phyloP scores from a whole-genome alignment of 2,888 invertebrate genomes.

The Caenorhabditis sp. region DNA sequence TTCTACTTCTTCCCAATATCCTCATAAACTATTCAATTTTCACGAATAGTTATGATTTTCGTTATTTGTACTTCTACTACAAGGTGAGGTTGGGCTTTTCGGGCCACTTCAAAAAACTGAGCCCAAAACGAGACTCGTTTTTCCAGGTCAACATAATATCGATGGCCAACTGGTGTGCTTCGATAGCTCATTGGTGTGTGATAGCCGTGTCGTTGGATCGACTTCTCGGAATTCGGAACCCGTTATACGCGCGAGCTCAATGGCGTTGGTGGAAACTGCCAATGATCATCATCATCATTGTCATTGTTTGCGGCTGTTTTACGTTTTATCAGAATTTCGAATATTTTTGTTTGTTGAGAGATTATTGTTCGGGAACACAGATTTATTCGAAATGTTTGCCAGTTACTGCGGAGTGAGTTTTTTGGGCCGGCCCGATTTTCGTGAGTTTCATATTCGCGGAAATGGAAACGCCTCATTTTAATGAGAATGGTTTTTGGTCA shows the following conservation, averaged over 20 bases:
- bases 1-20: conserved; percentile 64
- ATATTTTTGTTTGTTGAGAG: conserved; percentile 57
- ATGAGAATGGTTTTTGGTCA: too few relatives aligned
- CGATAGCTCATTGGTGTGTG: conserved; percentile 69
- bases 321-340: conserved; percentile 66
- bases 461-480: too few relatives aligned
- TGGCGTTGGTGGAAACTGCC: conserved; percentile 62
- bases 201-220: conserved; percentile 69
- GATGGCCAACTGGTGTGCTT: conserved; percentile 69
- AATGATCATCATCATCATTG: conserved; percentile 54
- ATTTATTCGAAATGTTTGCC: conserved; percentile 62
- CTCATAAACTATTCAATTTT: conserved; percentile 67
- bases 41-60: conserved; percentile 64
- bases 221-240: conserved; percentile 65
- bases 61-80: conserved; percentile 57
- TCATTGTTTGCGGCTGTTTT: conserved; percentile 54
- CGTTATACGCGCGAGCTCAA: conserved; percentile 57
- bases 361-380: conserved; percentile 60
- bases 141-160: conserved; percentile 59
- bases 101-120: not conserved
- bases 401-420: conserved; percentile 52
- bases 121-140: not conserved
- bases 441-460: too few relatives aligned
- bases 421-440: too few relatives aligned
- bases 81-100: conserved; percentile 30